Evolutionary conservation across 2,113 vertebrate genomes (phyloP).

Genomic region (Rallus limicola): DNA sequence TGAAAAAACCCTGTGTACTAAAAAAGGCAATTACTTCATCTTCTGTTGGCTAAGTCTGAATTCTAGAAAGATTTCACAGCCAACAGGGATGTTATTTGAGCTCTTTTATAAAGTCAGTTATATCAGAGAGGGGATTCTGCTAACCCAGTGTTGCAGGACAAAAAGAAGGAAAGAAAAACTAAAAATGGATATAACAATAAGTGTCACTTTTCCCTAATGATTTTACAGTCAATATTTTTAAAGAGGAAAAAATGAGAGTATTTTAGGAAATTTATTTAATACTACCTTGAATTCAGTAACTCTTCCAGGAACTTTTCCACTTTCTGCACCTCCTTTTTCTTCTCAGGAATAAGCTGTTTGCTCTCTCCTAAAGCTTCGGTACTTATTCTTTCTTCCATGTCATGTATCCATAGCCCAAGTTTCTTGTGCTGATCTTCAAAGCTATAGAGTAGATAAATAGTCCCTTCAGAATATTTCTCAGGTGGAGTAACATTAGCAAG

Average conservation of each 20-base stretch:
- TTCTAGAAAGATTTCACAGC: not conserved
- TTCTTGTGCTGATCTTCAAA: constrained; percentile 86
- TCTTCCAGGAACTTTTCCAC: constrained; percentile 89
- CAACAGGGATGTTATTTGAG: not conserved
- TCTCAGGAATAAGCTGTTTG: constrained; percentile 82
- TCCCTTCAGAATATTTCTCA: not conserved
- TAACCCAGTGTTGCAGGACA: not conserved
- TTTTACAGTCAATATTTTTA: not conserved
- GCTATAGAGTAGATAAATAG: constrained; percentile 68
- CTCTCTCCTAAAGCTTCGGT: constrained; percentile 81
- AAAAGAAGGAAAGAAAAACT: not conserved
- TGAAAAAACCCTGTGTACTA: not conserved
- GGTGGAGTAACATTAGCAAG: not conserved
- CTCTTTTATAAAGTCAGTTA: not conserved
- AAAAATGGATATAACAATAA: not conserved
- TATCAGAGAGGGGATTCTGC: not conserved
- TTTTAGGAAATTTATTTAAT: not conserved
- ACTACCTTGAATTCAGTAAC: constrained; percentile 85
- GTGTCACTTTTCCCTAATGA: not conserved
- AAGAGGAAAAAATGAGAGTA: not conserved
- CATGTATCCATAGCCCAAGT: constrained; percentile 84
- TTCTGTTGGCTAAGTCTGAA: not conserved
- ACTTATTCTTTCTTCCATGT: constrained; percentile 86
- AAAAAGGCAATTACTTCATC: not conserved
- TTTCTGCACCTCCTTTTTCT: constrained; percentile 87